Evolutionary conservation across 2,113 vertebrate species (phyloP), one percentile per base, ranked within the genome.

Genomic region (Phasianus colchicus): DNA sequence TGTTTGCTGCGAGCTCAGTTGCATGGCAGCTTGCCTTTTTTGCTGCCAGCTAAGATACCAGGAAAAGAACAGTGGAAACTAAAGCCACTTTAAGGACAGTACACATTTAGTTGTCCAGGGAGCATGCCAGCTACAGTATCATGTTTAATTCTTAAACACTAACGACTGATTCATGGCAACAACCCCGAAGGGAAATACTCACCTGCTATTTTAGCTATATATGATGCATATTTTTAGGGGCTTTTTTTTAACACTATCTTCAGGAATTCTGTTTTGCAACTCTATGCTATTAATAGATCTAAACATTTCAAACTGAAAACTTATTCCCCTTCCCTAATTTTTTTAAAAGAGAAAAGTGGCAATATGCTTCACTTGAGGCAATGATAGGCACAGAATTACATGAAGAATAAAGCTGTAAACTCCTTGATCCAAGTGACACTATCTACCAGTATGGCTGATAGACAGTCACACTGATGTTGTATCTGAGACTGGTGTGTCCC

Each of bases 51-150:
- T 86, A 93, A 74, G 76, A 89, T 93, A 92, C 92, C 88, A 86
- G 80, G 89, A 92, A 89, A 96, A 87, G 94, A 96, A 93, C 75
- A 92, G 87, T 88, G 90, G 92, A 95, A 95, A 94, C 80, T 75
- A 94, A 94, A 96, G 80, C 90, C 52, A 24, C 93, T 54, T 83
- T 90, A 89, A 88, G 72, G 77, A 86, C 94, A 95, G 93, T 93
- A 87, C 61, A 70, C 43, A 74, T 72, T 90, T 87, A 91, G 65
- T 70, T 80, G 86, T 79, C 42, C 88, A 78, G 70, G 70, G 69
- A 87, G 83, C 92, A 84, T 66, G 75, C 77, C 82, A 94, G 40
- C 83, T 89, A 91, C 55, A 78, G 54, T 81, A 92, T 94, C 88
- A 75, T 50, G 72, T 96, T 95, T 89, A 87, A 66, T 91, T 77